phyloP scores from a whole-genome alignment of 1,140 invertebrate species.

The Panagrolaimus sp. region DNA sequence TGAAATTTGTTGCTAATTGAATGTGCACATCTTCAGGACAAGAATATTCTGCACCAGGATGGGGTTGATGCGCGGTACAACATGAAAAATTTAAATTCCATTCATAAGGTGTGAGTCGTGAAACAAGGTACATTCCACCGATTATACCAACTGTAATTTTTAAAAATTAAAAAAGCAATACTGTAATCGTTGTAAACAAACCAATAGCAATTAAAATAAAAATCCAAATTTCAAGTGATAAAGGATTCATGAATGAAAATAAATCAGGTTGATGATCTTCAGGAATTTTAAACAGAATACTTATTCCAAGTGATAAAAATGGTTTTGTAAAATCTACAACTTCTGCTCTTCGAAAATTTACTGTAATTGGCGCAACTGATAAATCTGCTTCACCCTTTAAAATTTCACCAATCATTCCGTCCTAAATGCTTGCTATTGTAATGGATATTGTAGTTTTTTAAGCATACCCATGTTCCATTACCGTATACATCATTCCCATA shows the following conservation, averaged over 20 bases:
- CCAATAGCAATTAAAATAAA: constrained; percentile 62
- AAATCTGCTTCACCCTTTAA: constrained; percentile 77
- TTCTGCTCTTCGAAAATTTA: constrained; percentile 82
- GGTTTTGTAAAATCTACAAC: constrained; percentile 93
- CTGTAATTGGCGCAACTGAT: constrained; percentile 84
- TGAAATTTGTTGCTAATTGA: constrained; percentile 60
- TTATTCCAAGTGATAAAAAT: constrained; percentile 71
- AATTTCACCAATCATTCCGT: constrained; percentile 88
- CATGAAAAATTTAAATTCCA: constrained; percentile 66
- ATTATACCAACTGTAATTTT: constrained; percentile 59
- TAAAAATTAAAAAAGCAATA: too few relatives aligned
- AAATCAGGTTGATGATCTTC: constrained; percentile 64
- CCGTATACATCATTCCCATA: constrained; percentile 81
- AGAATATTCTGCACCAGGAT: constrained; percentile 61
- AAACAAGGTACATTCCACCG: constrained; percentile 73
- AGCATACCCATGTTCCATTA: too few relatives aligned
- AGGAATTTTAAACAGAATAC: constrained; percentile 57
- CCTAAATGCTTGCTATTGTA: constrained; percentile 72
- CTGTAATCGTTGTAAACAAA: too few relatives aligned
- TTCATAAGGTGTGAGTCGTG: constrained; percentile 66
- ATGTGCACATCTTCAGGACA: constrained; percentile 42
- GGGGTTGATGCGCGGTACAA: constrained; percentile 61
- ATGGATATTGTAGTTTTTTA: too few relatives aligned
- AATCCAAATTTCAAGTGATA: constrained; percentile 65
- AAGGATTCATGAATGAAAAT: constrained; percentile 66